Evolutionary conservation across 2,888 invertebrate genomes (phyloP).

Genomic region (Ectobius pallidus): DNA sequence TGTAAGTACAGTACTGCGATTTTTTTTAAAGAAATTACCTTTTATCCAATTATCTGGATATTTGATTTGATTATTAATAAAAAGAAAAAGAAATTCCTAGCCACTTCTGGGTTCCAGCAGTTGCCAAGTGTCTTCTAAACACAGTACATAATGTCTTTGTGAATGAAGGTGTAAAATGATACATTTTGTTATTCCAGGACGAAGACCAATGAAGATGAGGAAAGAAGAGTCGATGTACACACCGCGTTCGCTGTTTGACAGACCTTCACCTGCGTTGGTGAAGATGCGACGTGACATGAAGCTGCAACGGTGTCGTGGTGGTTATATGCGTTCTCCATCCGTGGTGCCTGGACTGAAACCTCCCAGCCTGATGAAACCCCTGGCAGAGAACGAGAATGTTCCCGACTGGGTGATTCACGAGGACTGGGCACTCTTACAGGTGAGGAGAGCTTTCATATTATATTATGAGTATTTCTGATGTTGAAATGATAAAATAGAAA

Average conservation of each 20-base stretch:
- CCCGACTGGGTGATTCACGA: slow-evolving; percentile 92
- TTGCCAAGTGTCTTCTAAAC: no score
- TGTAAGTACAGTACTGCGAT: no score
- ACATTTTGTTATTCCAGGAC: slow-evolving; percentile 52
- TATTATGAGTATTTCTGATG: slow-evolving; percentile 58
- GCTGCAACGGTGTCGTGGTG: slow-evolving; percentile 66
- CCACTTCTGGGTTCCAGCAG: no score
- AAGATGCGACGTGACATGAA: slow-evolving; percentile 80
- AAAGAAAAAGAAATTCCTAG: no score
- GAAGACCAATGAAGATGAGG: slow-evolving; percentile 64
- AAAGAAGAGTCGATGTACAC: slow-evolving; percentile 78
- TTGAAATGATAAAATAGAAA: no score
- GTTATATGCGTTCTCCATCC: slow-evolving; percentile 51
- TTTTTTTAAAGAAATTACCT: no score
- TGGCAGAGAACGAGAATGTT: slow-evolving; percentile 67
- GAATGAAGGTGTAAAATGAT: no score
- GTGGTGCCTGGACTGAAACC: slow-evolving; percentile 43
- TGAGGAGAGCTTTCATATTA: slow-evolving; percentile 49
- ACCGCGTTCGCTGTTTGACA: slow-evolving; percentile 82
- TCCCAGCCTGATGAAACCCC: slow-evolving; percentile 45
- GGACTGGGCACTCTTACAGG: slow-evolving; percentile 87
- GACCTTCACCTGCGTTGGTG: slow-evolving; percentile 73
- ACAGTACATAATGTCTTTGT: no score
- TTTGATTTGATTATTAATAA: no score
- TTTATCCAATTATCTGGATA: no score